Evolutionary conservation across 2,888 invertebrate genomes (phyloP).

Genomic region (Raillietiella orientalis): DNA sequence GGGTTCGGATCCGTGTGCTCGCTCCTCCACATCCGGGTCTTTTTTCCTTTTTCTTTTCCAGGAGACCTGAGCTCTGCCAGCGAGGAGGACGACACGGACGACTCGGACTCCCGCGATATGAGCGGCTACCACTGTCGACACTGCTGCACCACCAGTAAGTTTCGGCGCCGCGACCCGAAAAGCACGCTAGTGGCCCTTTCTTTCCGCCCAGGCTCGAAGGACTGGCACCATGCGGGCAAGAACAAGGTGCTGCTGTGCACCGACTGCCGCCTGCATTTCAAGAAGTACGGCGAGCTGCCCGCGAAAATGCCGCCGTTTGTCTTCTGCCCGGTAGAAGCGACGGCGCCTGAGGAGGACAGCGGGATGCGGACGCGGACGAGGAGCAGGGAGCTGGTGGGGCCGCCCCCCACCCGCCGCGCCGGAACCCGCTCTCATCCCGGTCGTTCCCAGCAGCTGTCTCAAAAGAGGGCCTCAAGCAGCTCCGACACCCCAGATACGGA

Average conservation of each 20-base stretch:
- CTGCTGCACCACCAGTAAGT: constrained; percentile 33
- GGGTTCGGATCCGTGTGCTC: no score
- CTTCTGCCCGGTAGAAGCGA: constrained; percentile 2
- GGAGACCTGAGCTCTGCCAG: constrained; percentile 26
- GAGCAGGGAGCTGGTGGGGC: constrained; percentile 12
- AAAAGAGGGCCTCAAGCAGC: no score
- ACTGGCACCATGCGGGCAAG: constrained; percentile 37
- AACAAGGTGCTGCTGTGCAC: constrained; percentile 33
- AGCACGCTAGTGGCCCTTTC: not conserved
- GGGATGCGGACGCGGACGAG: constrained; percentile 12
- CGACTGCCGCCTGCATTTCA: constrained; percentile 36
- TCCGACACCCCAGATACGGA: no score
- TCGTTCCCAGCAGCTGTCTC: constrained; percentile 7
- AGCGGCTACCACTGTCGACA: constrained; percentile 31
- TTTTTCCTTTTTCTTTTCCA: no score
- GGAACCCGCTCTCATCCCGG: constrained; percentile 7
- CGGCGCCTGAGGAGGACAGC: constrained; percentile 7
- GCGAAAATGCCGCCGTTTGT: constrained; percentile 7
- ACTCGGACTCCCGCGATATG: constrained; percentile 68
- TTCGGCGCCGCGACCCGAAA: not conserved
- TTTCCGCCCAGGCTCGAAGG: constrained; percentile 21
- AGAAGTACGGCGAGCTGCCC: constrained; percentile 39
- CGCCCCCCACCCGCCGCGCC: constrained; percentile 5
- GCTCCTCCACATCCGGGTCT: no score
- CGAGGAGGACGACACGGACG: constrained; percentile 55